Evolutionary conservation across 2,113 vertebrate species (phyloP).

Genomic region (Neotoma lepida): DNA sequence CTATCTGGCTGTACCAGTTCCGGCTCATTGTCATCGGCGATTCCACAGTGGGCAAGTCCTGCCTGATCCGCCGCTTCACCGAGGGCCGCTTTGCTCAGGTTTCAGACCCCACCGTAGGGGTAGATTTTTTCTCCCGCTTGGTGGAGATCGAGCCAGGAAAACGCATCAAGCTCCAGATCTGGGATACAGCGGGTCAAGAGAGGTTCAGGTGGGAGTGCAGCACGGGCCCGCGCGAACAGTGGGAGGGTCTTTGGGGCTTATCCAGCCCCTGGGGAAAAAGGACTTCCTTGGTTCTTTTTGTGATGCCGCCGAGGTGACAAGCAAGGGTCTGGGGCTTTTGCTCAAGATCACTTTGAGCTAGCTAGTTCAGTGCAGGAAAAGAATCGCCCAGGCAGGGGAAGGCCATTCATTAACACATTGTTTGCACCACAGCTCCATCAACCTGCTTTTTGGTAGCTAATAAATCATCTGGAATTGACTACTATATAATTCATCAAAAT

Average conservation of each 20-base stretch:
- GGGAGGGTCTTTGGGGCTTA: slow-evolving; percentile 18
- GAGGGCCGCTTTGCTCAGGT: slow-evolving; percentile 96
- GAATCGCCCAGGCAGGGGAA: neutral
- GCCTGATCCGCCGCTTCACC: slow-evolving; percentile 95
- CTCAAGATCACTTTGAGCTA: slow-evolving; percentile 3
- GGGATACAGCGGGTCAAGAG: slow-evolving; percentile 94
- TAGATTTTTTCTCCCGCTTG: slow-evolving; percentile 97
- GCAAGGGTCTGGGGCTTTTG: neutral
- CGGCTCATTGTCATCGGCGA: slow-evolving; percentile 97
- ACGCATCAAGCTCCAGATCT: slow-evolving; percentile 95
- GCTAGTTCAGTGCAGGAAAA: neutral
- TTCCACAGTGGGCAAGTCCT: slow-evolving; percentile 97
- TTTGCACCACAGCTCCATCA: slow-evolving; percentile 50
- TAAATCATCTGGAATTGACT: slow-evolving; percentile 30
- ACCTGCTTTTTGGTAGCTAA: slow-evolving; percentile 25
- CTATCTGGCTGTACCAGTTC: slow-evolving; percentile 98
- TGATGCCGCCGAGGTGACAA: rapidly evolving
- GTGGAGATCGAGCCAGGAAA: slow-evolving; percentile 97
- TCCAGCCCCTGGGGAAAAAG: slow-evolving; percentile 21
- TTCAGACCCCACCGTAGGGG: slow-evolving; percentile 96
- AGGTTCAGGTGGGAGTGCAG: slow-evolving; percentile 90
- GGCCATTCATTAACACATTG: neutral
- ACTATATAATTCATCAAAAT: slow-evolving; percentile 35
- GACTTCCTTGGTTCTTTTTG: neutral
- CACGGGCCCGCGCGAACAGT: neutral